Evolutionary conservation across 1,140 invertebrate species (phyloP).

Genomic region (Epicauta chinensis): DNA sequence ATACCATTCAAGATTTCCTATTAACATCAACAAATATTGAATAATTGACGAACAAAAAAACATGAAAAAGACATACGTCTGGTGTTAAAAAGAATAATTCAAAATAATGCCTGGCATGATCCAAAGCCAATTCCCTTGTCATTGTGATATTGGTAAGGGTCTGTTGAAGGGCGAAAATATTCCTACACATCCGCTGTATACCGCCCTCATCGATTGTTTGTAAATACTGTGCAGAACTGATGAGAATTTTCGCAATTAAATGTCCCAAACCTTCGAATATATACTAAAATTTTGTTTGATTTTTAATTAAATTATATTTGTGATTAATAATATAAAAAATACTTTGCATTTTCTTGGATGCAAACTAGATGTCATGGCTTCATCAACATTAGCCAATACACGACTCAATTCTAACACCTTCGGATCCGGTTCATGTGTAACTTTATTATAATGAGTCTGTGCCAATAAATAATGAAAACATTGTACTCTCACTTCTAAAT

Average conservation of each 20-base stretch:
- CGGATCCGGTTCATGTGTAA: slow-evolving; percentile 69
- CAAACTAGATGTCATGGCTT: slow-evolving; percentile 66
- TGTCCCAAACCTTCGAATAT: slow-evolving; percentile 91
- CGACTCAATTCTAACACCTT: slow-evolving; percentile 76
- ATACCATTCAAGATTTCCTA: slow-evolving; percentile 80
- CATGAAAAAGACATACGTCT: slow-evolving; percentile 52
- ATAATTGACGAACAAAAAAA: slow-evolving; percentile 2
- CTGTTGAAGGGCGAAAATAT: slow-evolving; percentile 82
- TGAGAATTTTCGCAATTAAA: slow-evolving; percentile 77
- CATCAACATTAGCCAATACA: slow-evolving; percentile 72
- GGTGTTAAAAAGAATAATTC: slow-evolving; percentile 79
- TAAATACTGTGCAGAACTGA: slow-evolving; percentile 74
- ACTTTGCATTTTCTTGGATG: slow-evolving; percentile 68
- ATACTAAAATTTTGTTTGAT: slow-evolving; percentile 59
- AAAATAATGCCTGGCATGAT: slow-evolving; percentile 83
- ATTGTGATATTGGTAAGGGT: slow-evolving; percentile 79
- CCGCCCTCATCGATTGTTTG: slow-evolving; percentile 73
- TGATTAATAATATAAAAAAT: slow-evolving; percentile 3
- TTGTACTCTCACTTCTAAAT: slow-evolving; percentile 87
- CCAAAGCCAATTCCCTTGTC: slow-evolving; percentile 75
- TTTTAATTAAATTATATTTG: background rate
- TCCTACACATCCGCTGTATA: slow-evolving; percentile 77
- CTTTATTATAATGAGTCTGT: slow-evolving; percentile 55
- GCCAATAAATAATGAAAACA: slow-evolving; percentile 88
- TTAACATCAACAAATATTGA: too few relatives aligned